A percentile compares a stretch with the other conserved stretches of the same genome.
Evolutionary conservation across 92 coral and sea anemone species (phyloP).

Genomic region (Bergia sp.): DNA sequence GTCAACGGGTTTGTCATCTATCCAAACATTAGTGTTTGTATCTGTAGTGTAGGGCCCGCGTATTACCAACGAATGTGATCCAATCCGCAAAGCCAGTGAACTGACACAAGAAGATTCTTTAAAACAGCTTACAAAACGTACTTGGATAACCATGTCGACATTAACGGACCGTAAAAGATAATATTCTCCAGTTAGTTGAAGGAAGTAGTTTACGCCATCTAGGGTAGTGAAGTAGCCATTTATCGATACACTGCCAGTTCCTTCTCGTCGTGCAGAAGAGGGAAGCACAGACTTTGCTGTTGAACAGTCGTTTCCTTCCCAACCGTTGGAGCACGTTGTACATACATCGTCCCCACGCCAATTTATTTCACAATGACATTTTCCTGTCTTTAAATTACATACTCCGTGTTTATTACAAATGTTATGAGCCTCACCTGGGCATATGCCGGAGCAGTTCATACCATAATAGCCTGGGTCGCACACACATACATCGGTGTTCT

Average conservation of each 20-base stretch:
- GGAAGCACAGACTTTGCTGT: slow-evolving; percentile 50
- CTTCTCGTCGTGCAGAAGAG: slow-evolving; percentile 11
- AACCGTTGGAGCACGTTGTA: slow-evolving; percentile 53
- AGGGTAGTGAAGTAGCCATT: slow-evolving; percentile 64
- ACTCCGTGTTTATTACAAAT: slow-evolving; percentile 63
- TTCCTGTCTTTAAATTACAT: slow-evolving; percentile 55
- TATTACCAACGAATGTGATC: slow-evolving; percentile 47
- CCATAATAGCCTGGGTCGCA: slow-evolving; percentile 69
- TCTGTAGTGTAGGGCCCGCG: slow-evolving; percentile 57
- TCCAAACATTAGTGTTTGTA: slow-evolving; percentile 46
- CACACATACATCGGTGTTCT: slow-evolving; percentile 52
- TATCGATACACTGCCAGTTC: slow-evolving; percentile 34
- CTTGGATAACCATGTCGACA: slow-evolving; percentile 48
- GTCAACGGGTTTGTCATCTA: slow-evolving; percentile 46
- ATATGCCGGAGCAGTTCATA: slow-evolving; percentile 51
- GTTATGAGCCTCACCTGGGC: slow-evolving; percentile 64
- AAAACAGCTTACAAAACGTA: slow-evolving; percentile 57
- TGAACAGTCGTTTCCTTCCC: slow-evolving; percentile 68
- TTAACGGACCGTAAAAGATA: slow-evolving; percentile 61
- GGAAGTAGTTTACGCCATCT: slow-evolving; percentile 53
- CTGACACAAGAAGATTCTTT: slow-evolving; percentile 58
- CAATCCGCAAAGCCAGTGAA: slow-evolving; percentile 56
- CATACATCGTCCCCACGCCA: slow-evolving; percentile 66
- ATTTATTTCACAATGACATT: slow-evolving; percentile 56
- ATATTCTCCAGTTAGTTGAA: slow-evolving; percentile 62